Percentiles rank a stretch among this genome's conserved stretches.
phyloP scores from a whole-genome alignment of 2,888 invertebrate genomes.

The Leptinotarsa peninsularis region DNA sequence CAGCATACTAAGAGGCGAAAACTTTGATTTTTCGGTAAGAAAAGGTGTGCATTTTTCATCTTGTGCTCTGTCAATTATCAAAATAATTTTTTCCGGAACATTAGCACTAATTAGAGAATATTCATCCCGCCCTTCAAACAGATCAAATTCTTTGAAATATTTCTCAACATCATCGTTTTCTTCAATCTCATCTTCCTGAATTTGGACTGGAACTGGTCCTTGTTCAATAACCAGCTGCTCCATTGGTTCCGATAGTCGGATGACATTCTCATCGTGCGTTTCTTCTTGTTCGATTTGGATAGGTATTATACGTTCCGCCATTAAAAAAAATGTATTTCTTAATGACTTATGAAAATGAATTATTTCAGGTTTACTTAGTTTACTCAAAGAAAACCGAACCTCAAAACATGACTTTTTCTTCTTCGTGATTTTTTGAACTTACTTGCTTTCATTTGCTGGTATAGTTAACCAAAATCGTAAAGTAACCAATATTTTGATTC shows the following conservation, averaged over 20 bases:
- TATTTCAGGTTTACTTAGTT: too few relatives aligned
- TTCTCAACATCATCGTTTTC: constrained; percentile 40
- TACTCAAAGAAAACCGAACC: too few relatives aligned
- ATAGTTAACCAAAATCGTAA: too few relatives aligned
- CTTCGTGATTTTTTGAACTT: too few relatives aligned
- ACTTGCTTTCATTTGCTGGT: too few relatives aligned
- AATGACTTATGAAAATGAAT: too few relatives aligned
- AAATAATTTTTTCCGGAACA: constrained; percentile 70
- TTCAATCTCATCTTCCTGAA: constrained; percentile 38
- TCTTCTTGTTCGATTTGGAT: constrained; percentile 43
- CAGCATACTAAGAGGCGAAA: constrained; percentile 72
- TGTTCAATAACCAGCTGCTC: constrained; percentile 38
- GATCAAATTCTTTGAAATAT: constrained; percentile 48
- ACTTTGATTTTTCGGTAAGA: constrained; percentile 69
- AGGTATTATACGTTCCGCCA: constrained; percentile 48
- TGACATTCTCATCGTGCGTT: constrained; percentile 28
- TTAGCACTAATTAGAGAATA: constrained; percentile 41
- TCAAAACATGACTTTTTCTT: too few relatives aligned
- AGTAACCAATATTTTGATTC: too few relatives aligned
- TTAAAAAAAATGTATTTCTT: neutral
- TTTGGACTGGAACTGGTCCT: constrained; percentile 33
- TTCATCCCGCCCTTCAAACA: constrained; percentile 44
- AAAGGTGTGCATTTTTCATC: constrained; percentile 71
- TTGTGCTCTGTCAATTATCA: constrained; percentile 74
- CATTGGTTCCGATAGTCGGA: constrained; percentile 41